These are phyloP conservation scores for Cylloceria caligata DNA, from an alignment of 2,888 invertebrate species.

Conservation along the genomic window DNA sequence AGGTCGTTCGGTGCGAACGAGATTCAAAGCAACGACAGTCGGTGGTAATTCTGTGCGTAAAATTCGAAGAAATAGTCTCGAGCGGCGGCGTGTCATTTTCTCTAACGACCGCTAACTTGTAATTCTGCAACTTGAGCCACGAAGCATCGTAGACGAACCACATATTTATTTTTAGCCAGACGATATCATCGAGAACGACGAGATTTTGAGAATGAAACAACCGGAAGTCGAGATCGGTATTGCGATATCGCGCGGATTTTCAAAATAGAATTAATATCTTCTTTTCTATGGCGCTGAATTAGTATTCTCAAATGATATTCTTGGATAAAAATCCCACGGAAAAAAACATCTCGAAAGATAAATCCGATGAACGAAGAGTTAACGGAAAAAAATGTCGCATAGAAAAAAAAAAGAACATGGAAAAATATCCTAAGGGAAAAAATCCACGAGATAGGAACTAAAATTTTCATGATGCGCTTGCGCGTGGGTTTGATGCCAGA, in stretches of 20 bases:
- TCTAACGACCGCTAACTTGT: not conserved
- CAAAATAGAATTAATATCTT: not conserved
- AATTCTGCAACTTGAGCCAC: conserved; percentile 28
- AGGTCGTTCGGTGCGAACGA: conserved; percentile 65
- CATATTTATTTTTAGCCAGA: conserved; percentile 47
- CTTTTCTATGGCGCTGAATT: no score
- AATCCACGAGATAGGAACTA: no score
- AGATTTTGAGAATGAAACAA: not conserved
- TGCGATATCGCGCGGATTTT: not conserved
- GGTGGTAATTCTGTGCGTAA: conserved; percentile 17
- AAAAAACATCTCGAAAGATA: no score
- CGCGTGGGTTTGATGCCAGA: no score
- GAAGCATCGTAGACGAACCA: conserved; percentile 1
- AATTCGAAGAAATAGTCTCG: conserved; percentile 28
- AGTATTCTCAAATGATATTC: no score
- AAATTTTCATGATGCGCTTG: no score
- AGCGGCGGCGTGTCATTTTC: conserved; percentile 19
- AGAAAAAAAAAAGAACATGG: no score
- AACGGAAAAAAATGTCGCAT: no score
- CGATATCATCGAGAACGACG: conserved; percentile 35
- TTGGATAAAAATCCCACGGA: no score
- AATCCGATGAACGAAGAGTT: no score
- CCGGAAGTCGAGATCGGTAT: not conserved
- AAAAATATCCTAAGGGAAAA: no score
- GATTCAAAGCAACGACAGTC: conserved; percentile 18